These are phyloP conservation scores for Enoplosus armatus DNA, from an alignment of 2,797 vertebrate genomes.

Conservation along the genomic window DNA sequence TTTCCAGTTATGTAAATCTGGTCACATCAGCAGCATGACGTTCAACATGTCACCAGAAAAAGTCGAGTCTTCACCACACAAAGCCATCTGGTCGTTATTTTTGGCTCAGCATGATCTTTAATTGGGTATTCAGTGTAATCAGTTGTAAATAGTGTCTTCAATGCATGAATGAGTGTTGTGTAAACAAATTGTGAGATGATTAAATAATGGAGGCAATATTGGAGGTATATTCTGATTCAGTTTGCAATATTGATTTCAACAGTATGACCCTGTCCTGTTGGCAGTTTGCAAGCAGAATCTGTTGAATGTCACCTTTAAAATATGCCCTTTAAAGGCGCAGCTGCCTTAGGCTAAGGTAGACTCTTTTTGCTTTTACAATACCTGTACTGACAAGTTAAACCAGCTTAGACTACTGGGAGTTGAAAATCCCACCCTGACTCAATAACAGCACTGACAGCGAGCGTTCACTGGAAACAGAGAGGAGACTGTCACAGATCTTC, in stretches of 20 bases:
- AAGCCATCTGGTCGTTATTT: not conserved
- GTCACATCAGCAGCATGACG: not conserved
- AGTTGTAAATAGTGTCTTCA: not conserved
- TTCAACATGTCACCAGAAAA: not conserved
- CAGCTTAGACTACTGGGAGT: constrained; percentile 27
- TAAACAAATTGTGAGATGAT: not conserved
- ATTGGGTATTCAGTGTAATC: not conserved
- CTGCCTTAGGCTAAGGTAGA: constrained; percentile 12
- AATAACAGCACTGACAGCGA: constrained; percentile 25
- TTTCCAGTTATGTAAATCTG: not conserved
- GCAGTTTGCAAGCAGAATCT: not conserved
- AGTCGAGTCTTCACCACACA: not conserved
- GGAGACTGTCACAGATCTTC: constrained; percentile 22
- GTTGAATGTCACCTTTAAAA: constrained; percentile 7
- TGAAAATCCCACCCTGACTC: constrained; percentile 8
- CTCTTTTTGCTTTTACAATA: constrained; percentile 25
- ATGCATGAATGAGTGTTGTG: not conserved
- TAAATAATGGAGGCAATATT: not conserved
- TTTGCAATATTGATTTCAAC: not conserved
- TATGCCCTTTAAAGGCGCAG: not conserved
- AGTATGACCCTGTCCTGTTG: not conserved
- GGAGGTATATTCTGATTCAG: not conserved
- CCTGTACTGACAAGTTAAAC: constrained; percentile 69
- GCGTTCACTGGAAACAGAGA: constrained; percentile 6
- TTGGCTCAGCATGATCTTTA: not conserved